phyloP scores from a whole-genome alignment of 2,113 vertebrate genomes.

The Sapayoa aenigma region DNA sequence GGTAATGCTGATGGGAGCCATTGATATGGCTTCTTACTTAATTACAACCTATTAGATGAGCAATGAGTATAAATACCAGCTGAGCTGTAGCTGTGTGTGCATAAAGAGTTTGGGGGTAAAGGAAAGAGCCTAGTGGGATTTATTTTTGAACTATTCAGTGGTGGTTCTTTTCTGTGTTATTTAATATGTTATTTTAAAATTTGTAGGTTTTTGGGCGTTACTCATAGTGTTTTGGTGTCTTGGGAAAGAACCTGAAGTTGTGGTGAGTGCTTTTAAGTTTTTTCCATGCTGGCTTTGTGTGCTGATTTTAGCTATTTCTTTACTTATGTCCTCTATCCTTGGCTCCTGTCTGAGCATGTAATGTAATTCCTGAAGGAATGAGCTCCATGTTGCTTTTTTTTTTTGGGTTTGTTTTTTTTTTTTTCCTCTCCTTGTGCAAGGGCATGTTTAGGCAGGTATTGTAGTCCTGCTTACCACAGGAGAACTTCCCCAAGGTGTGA shows the following conservation, averaged over 20 bases:
- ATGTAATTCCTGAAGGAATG: neutral
- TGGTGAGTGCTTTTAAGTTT: neutral
- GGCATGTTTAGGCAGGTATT: neutral
- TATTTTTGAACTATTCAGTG: rapidly evolving
- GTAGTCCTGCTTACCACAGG: neutral
- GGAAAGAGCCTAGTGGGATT: rapidly evolving
- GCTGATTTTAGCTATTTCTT: neutral
- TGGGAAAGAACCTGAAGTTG: neutral
- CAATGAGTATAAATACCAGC: neutral
- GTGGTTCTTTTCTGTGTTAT: rapidly evolving
- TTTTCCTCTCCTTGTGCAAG: too few relatives aligned
- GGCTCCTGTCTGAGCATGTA: neutral
- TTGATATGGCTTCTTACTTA: neutral
- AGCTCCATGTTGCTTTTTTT: neutral
- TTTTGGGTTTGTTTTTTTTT: neutral
- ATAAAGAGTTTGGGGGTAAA: rapidly evolving
- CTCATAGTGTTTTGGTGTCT: neutral
- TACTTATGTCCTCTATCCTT: rapidly evolving
- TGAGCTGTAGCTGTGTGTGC: rapidly evolving
- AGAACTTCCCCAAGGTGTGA: neutral
- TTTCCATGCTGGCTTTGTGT: rapidly evolving
- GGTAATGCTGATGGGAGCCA: neutral
- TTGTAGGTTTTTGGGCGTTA: rapidly evolving
- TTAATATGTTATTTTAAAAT: rapidly evolving
- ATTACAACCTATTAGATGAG: neutral